phyloP scores from a whole-genome alignment of 2,888 invertebrate genomes.

The Melangyna quadrimaculata region DNA sequence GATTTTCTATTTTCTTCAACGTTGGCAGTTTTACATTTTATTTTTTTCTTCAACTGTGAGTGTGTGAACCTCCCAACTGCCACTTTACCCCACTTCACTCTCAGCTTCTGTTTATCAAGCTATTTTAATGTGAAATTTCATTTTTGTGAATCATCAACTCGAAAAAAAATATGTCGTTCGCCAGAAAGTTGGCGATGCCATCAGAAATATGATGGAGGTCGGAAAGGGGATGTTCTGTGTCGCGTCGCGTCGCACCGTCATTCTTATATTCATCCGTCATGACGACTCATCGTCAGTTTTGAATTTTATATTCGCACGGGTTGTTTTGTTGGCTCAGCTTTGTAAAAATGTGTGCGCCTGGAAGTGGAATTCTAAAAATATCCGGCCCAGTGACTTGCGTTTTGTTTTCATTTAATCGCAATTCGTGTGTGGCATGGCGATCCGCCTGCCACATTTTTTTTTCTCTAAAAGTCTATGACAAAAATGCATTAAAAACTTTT shows the following conservation, averaged over 20 bases:
- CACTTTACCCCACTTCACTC: background rate
- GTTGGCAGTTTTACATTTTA: constrained; percentile 29
- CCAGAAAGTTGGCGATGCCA: background rate
- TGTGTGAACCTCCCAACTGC: background rate
- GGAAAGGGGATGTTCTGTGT: constrained; percentile 6
- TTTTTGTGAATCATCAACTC: constrained; percentile 52
- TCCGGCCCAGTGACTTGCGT: constrained; percentile 50
- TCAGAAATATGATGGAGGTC: background rate
- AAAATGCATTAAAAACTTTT: constrained; percentile 52
- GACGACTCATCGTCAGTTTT: constrained; percentile 8
- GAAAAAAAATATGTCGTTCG: constrained; percentile 56
- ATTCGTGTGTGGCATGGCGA: background rate
- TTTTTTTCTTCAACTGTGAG: background rate
- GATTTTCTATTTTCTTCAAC: constrained; percentile 43
- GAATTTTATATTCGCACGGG: background rate
- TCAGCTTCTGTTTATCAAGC: constrained; percentile 3
- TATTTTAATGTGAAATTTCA: constrained; percentile 47
- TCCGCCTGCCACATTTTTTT: constrained; percentile 10
- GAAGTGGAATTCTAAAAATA: constrained; percentile 63
- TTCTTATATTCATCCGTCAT: background rate
- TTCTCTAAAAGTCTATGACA: constrained; percentile 26
- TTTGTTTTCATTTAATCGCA: constrained; percentile 38
- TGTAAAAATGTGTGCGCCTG: constrained; percentile 13
- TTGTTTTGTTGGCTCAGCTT: background rate
- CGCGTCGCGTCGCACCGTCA: background rate